Conservation (phyloP, 2,113 vertebrate genomes). For the Nyctibius bracteatus region DNA sequence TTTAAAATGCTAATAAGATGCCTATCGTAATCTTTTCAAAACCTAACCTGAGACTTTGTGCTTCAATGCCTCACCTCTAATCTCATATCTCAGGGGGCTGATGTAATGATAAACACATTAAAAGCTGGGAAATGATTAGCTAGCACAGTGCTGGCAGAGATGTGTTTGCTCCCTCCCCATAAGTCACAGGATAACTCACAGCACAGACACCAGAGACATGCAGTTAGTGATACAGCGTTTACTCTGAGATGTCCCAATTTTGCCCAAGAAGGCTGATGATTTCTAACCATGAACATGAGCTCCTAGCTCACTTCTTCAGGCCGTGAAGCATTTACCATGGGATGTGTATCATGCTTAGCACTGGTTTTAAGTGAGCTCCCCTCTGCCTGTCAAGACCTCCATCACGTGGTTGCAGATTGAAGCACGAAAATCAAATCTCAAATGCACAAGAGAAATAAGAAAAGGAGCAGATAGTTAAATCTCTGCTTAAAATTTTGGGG, state of each 20-base stretch:
- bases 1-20: background rate
- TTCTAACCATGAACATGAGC: background rate
- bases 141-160: background rate
- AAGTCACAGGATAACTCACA: background rate
- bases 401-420: accelerated
- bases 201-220: background rate
- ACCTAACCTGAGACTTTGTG: background rate
- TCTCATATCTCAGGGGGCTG: background rate
- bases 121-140: background rate
- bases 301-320: background rate
- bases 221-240: background rate
- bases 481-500: background rate
- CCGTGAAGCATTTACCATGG: background rate
- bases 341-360: background rate
- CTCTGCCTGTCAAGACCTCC: accelerated
- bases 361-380: background rate
- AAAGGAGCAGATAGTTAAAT: background rate
- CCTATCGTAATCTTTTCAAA: background rate
- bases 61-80: background rate
- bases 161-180: background rate
- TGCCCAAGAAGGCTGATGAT: background rate
- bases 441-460: accelerated
- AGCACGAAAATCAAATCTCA: background rate
- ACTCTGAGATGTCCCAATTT: background rate
- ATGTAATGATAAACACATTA: background rate